Conservation (phyloP, 2,888 invertebrate genomes). For the Diaperis boleti region DNA sequence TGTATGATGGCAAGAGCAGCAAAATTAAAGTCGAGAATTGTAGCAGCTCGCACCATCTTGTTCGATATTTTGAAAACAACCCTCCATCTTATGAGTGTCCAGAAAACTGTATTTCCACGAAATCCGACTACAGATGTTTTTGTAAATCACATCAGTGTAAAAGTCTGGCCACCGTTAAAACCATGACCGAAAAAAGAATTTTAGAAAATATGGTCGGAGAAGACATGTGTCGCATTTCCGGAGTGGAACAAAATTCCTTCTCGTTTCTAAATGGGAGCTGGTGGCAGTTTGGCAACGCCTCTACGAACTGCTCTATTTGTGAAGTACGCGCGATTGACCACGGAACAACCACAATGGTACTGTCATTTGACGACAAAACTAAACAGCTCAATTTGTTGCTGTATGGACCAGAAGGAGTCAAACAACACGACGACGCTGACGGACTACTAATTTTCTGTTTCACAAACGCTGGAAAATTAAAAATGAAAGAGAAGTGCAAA, state of each 20-base stretch:
- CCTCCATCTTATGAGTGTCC: slow-evolving; percentile 48
- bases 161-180: slow-evolving; percentile 42
- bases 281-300: slow-evolving; percentile 41
- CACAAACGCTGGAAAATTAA: slow-evolving; percentile 69
- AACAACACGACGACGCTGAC: slow-evolving; percentile 67
- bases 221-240: slow-evolving; percentile 46
- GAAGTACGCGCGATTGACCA: slow-evolving; percentile 16
- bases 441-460: slow-evolving; percentile 72
- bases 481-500: slow-evolving; percentile 66
- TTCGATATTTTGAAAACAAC: slow-evolving; percentile 41
- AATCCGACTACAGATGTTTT: slow-evolving; percentile 48
- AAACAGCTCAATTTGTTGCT: slow-evolving; percentile 65
- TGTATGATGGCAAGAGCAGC: slow-evolving; percentile 32
- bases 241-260: slow-evolving; percentile 7
- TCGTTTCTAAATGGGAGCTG: slow-evolving; percentile 37
- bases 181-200: slow-evolving; percentile 41
- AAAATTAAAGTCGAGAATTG: slow-evolving; percentile 45
- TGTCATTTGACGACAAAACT: slow-evolving; percentile 51
- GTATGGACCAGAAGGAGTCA: slow-evolving; percentile 69
- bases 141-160: slow-evolving; percentile 46
- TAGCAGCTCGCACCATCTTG: slow-evolving; percentile 35
- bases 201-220: slow-evolving; percentile 43
- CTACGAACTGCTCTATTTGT: slow-evolving; percentile 50
- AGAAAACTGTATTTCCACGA: slow-evolving; percentile 46
- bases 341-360: slow-evolving; percentile 44